Percentiles rank a stretch among this genome's conserved stretches.
Conservation (phyloP, 2,888 invertebrate genomes). For the Acanthococcus lagerstroemiae region DNA sequence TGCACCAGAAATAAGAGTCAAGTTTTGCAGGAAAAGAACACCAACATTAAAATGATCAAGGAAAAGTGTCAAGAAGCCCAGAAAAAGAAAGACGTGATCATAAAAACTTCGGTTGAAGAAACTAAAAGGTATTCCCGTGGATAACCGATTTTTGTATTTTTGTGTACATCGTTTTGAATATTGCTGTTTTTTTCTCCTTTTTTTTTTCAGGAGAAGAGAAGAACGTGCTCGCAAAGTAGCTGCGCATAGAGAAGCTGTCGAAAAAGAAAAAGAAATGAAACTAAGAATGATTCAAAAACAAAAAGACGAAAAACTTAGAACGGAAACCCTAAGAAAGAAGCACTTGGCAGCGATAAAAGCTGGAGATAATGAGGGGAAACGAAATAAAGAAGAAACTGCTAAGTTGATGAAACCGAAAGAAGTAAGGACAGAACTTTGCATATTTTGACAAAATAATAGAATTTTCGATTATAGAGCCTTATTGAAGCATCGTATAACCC, state of each 20-base stretch:
- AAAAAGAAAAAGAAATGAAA: slow-evolving; percentile 17
- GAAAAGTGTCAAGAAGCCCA: slow-evolving; percentile 14
- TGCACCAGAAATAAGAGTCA: slow-evolving; percentile 3
- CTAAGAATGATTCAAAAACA: slow-evolving; percentile 4
- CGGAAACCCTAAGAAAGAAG: slow-evolving; percentile 10
- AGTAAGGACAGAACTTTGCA: too few relatives aligned
- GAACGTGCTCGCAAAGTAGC: slow-evolving; percentile 23
- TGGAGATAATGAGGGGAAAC: neutral
- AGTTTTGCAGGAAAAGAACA: slow-evolving; percentile 14
- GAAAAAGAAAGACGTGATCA: slow-evolving; percentile 18
- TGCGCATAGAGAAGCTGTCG: slow-evolving; percentile 18
- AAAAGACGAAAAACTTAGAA: slow-evolving; percentile 13
- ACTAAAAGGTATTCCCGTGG: neutral
- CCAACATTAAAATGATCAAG: slow-evolving; percentile 12
- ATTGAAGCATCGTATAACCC: too few relatives aligned
- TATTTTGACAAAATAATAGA: too few relatives aligned
- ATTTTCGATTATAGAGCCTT: too few relatives aligned
- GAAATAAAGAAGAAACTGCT: neutral
- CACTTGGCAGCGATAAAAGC: neutral
- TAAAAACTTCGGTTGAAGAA: slow-evolving; percentile 11
- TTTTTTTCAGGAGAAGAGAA: slow-evolving; percentile 15
- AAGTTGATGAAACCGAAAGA: neutral
- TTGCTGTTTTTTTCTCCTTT: neutral
- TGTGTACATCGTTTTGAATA: neutral
- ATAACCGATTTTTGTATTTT: neutral